These are phyloP conservation scores for Saccopteryx bilineata DNA, from an alignment of 2,113 vertebrate genomes.

Conservation along the genomic window DNA sequence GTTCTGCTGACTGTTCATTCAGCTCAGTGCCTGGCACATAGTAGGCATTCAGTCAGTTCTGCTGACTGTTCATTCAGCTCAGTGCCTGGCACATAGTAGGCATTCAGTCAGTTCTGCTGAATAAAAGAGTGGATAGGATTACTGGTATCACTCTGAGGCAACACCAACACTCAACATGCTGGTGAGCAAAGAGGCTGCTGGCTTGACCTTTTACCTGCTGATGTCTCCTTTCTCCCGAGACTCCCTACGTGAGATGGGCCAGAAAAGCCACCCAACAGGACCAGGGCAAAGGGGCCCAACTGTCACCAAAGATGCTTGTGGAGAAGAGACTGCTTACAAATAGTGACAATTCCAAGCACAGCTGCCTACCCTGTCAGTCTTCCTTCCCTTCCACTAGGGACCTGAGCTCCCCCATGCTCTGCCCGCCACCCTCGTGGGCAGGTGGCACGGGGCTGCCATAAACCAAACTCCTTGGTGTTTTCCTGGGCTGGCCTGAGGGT, in stretches of 20 bases:
- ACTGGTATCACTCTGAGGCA: neutral
- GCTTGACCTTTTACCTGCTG: neutral
- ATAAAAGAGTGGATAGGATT: neutral
- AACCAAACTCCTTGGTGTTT: conserved; percentile 65
- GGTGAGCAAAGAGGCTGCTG: neutral
- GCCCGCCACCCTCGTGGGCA: too few relatives aligned
- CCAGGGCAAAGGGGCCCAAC: neutral
- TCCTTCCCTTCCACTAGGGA: neutral
- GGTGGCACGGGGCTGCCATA: conserved; percentile 36
- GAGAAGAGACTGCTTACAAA: neutral
- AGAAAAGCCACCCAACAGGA: neutral
- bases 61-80: too few relatives aligned
- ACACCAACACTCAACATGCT: neutral
- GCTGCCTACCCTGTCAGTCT: accelerated
- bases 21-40: neutral
- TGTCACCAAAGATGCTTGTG: neutral
- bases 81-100: neutral
- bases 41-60: neutral
- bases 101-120: neutral
- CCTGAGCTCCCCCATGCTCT: neutral
- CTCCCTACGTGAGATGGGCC: neutral
- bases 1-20: neutral
- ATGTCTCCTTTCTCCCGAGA: neutral
- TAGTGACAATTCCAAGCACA: neutral
- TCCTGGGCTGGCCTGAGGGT: conserved; percentile 65